Evolutionary conservation across 2,113 vertebrate genomes (phyloP).

Genomic region (Murina feae): DNA sequence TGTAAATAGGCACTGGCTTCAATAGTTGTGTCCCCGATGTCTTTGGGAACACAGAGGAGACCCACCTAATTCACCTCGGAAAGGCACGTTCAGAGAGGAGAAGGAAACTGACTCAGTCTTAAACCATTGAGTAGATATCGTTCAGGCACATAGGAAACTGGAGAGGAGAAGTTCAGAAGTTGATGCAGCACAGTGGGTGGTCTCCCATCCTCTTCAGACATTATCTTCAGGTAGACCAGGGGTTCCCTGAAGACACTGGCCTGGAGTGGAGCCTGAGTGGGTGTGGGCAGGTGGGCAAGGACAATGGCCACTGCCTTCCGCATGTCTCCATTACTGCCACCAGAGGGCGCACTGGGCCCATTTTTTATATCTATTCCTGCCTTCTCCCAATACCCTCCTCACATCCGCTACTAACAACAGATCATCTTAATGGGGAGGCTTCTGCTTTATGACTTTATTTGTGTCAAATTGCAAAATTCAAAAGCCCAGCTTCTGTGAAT

Average conservation of each 20-base stretch:
- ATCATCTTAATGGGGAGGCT: accelerated
- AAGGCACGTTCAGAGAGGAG: not conserved
- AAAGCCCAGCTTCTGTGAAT: not conserved
- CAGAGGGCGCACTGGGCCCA: not conserved
- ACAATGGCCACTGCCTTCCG: not conserved
- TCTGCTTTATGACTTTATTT: not conserved
- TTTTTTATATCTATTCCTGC: not conserved
- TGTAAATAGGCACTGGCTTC: not conserved
- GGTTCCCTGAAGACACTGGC: not conserved
- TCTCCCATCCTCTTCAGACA: not conserved
- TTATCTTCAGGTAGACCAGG: not conserved
- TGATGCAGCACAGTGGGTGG: accelerated
- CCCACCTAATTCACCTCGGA: not conserved
- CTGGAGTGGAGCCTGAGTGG: not conserved
- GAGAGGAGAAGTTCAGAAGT: not conserved
- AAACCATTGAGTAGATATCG: not conserved
- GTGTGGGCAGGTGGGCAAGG: not conserved
- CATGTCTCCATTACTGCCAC: not conserved
- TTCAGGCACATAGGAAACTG: accelerated
- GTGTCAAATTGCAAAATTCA: not conserved
- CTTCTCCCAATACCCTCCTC: no score
- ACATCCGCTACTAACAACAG: accelerated
- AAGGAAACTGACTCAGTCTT: not conserved
- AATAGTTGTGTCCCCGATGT: accelerated
- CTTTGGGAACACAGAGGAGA: not conserved